phyloP scores from a whole-genome alignment of 1,140 invertebrate genomes.

The Drosophila albomicans region DNA sequence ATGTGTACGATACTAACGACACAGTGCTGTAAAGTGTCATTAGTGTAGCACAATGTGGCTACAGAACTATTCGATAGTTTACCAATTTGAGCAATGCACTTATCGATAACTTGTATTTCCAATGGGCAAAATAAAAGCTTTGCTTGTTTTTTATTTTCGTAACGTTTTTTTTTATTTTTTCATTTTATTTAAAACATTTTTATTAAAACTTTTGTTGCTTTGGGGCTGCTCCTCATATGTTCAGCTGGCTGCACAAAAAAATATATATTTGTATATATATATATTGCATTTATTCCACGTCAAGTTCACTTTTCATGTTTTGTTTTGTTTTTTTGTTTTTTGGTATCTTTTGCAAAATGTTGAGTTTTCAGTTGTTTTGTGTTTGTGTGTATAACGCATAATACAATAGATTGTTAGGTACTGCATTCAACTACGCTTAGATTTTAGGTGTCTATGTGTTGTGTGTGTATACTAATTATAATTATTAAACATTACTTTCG shows the following conservation, averaged over 20 bases:
- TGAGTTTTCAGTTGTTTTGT: conserved; percentile 14
- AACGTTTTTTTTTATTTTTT: conserved; percentile 22
- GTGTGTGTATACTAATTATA: conserved; percentile 44
- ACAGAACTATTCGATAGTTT: background rate
- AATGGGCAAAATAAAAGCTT: background rate
- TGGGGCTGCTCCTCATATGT: conserved; percentile 20
- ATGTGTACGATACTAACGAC: no score
- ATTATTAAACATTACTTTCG: conserved; percentile 78
- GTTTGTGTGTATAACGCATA: conserved; percentile 32
- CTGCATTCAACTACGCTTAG: conserved; percentile 69
- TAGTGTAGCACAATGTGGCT: background rate
- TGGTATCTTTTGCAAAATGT: conserved; percentile 16
- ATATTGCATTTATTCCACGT: conserved; percentile 67
- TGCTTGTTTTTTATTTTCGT: conserved; percentile 18
- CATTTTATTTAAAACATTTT: conserved; percentile 76
- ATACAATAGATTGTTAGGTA: conserved; percentile 55
- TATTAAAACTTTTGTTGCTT: conserved; percentile 67
- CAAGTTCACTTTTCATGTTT: conserved; percentile 42
- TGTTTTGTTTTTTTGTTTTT: conserved; percentile 37
- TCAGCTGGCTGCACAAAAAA: conserved; percentile 73
- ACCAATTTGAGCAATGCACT: background rate
- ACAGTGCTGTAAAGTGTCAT: conserved; percentile 7
- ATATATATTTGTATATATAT: conserved; percentile 45
- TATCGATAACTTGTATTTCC: background rate
- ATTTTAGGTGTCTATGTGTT: background rate